Evolutionary conservation across 2,113 vertebrate species (phyloP).

Genomic region (Mustela nigripes): DNA sequence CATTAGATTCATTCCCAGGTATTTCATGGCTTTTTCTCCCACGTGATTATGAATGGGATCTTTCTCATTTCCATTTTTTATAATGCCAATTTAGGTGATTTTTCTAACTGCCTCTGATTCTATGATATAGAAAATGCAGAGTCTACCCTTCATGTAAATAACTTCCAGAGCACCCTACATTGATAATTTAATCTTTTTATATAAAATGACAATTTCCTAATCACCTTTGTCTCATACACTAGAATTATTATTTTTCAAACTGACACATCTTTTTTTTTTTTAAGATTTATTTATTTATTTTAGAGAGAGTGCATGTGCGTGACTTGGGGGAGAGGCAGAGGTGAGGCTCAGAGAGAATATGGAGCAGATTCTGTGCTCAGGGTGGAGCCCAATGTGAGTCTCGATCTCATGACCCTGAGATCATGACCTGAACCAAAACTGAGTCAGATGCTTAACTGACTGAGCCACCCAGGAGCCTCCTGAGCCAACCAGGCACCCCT

Average conservation of each 20-base stretch:
- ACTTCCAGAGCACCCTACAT: background rate
- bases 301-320: background rate
- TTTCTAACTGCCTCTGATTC: conserved; percentile 45
- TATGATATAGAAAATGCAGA: background rate
- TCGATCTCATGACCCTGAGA: background rate
- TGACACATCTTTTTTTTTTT: background rate
- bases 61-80: conserved; percentile 63
- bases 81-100: conserved; percentile 39
- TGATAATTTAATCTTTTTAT: conserved; percentile 16
- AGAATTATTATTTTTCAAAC: background rate
- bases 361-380: background rate
- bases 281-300: background rate
- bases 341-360: background rate
- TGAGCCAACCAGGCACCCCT: background rate
- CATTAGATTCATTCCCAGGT: conserved; percentile 53
- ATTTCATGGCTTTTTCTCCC: conserved; percentile 35
- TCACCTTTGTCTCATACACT: background rate
- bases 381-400: background rate
- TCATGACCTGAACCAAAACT: background rate
- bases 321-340: background rate
- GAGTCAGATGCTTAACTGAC: background rate
- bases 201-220: background rate
- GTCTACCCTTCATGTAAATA: background rate
- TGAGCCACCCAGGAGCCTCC: background rate
- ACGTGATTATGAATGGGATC: conserved; percentile 13